Conservation (phyloP, 2,888 invertebrate species). For the Cactoblastis cactorum region DNA sequence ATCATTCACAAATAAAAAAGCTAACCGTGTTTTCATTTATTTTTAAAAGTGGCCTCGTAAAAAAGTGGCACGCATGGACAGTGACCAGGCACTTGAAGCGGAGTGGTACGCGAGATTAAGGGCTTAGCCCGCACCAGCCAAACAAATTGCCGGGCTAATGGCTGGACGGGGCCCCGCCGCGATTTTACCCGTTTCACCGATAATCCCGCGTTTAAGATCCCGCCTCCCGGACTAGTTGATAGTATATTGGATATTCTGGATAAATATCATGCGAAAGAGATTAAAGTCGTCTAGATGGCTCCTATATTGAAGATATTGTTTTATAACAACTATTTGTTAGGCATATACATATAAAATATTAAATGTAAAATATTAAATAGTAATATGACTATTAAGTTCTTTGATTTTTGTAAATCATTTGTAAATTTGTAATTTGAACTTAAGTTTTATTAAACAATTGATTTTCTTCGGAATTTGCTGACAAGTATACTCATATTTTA, state of each 20-base stretch:
- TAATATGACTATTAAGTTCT: no score
- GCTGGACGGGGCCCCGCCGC: slow-evolving; percentile 40
- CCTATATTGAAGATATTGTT: no score
- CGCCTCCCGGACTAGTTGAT: slow-evolving; percentile 14
- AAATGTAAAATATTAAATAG: no score
- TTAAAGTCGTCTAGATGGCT: not conserved
- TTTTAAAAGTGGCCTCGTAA: not conserved
- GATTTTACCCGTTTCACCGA: slow-evolving; percentile 35
- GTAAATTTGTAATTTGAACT: no score
- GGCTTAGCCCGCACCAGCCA: slow-evolving; percentile 54
- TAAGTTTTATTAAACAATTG: no score
- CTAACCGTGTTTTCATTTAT: not conserved
- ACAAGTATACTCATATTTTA: no score
- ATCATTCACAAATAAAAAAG: not conserved
- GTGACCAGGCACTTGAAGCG: slow-evolving; percentile 30
- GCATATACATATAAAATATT: no score
- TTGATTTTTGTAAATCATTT: no score
- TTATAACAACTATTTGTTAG: no score
- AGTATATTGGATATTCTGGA: not conserved
- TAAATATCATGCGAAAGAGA: not conserved
- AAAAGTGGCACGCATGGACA: slow-evolving; percentile 11
- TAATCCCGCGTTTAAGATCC: slow-evolving; percentile 41
- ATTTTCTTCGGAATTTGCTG: no score
- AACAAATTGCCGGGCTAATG: slow-evolving; percentile 68
- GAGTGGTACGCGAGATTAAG: slow-evolving; percentile 56